Percentiles rank a stretch among this genome's conserved stretches.
Conservation (phyloP, 1,140 invertebrate genomes). For the Ladona fulva region DNA sequence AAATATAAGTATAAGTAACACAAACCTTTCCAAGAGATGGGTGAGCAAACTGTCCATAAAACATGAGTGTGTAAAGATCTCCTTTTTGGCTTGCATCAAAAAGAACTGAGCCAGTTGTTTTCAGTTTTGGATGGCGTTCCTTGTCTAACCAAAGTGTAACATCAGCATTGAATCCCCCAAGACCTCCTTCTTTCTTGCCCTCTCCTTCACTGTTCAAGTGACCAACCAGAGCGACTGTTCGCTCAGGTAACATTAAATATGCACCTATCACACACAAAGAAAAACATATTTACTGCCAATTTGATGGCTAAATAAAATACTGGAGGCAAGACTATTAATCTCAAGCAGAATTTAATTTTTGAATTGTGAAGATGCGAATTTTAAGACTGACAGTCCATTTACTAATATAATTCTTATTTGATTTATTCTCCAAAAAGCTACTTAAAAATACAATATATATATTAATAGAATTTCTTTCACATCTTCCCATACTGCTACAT, state of each 20-base stretch:
- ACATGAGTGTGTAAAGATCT: too few species aligned
- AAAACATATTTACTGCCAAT: not conserved
- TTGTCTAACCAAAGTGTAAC: constrained; percentile 57
- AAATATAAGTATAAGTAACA: not conserved
- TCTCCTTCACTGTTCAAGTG: constrained; percentile 27
- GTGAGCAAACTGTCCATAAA: constrained; percentile 43
- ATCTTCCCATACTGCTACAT: too few species aligned
- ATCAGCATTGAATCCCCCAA: constrained; percentile 39
- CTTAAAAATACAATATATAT: too few species aligned
- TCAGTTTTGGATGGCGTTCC: constrained; percentile 53
- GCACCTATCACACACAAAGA: constrained; percentile 34
- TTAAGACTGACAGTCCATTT: too few species aligned
- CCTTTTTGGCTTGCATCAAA: not conserved
- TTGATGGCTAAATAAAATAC: too few species aligned
- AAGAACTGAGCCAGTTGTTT: constrained; percentile 35
- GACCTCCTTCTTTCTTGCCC: constrained; percentile 20
- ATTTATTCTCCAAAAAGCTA: too few species aligned
- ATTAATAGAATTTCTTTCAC: too few species aligned
- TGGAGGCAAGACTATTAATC: too few species aligned
- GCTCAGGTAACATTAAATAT: constrained; percentile 50
- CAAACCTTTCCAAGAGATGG: constrained; percentile 52
- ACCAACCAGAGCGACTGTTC: constrained; percentile 50
- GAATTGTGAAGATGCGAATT: too few species aligned
- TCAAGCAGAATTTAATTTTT: too few species aligned
- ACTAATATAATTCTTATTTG: too few species aligned